Conservation (phyloP, 2,113 vertebrate genomes). For the Vulpes vulpes region DNA sequence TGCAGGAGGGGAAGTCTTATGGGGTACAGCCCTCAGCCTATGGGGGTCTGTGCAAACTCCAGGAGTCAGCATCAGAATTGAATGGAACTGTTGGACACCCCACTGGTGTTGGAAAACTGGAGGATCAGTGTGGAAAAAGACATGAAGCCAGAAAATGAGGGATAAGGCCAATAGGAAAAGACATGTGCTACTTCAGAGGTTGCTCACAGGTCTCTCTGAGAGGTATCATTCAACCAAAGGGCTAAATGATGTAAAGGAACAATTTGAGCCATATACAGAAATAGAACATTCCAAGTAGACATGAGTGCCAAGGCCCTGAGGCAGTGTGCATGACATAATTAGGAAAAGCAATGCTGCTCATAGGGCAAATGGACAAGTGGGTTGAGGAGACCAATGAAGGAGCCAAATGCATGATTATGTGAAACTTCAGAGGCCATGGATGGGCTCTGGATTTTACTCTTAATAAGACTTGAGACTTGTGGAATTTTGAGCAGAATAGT, state of each 20-base stretch:
- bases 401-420: rapidly evolving
- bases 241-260: background rate
- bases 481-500: background rate
- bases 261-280: background rate
- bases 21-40: background rate
- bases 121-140: background rate
- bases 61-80: background rate
- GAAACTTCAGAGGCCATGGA: background rate
- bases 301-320: background rate
- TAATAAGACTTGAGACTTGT: background rate
- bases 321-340: too few species aligned
- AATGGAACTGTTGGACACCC: background rate
- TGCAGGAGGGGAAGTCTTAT: background rate
- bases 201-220: background rate
- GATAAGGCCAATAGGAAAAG: too few species aligned
- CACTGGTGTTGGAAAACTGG: background rate
- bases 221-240: background rate
- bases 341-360: background rate
- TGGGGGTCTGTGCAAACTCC: rapidly evolving
- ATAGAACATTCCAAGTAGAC: background rate
- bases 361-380: rapidly evolving
- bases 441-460: background rate
- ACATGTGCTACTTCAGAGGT: background rate
- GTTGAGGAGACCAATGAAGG: background rate
- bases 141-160: background rate